Percentiles rank a stretch among this genome's conserved stretches.
phyloP scores from a whole-genome alignment of 2,888 invertebrate species.

The Drosophila percnosoma region DNA sequence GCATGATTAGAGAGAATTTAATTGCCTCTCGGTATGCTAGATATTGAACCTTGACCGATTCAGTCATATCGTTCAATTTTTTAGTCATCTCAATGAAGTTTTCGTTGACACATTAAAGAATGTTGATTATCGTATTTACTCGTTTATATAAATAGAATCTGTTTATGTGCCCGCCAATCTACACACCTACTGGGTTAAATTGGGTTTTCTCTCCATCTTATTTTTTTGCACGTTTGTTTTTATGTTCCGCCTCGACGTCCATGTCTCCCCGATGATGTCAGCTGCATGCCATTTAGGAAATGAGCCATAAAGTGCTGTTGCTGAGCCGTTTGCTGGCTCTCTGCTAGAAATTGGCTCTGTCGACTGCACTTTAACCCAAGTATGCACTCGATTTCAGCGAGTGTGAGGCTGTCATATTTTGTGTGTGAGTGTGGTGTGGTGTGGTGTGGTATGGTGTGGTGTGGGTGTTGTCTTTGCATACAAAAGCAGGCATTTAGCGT shows the following conservation, averaged over 20 bases:
- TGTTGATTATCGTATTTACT: neutral
- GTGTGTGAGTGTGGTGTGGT: neutral
- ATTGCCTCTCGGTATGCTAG: too few relatives aligned
- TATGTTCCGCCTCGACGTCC: conserved; percentile 43
- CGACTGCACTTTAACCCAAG: conserved; percentile 72
- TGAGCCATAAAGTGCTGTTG: conserved; percentile 75
- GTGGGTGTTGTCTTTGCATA: conserved; percentile 65
- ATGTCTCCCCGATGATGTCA: conserved; percentile 34
- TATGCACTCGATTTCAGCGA: conserved; percentile 76
- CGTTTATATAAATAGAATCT: neutral
- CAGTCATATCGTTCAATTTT: too few relatives aligned
- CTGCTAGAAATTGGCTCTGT: conserved; percentile 71
- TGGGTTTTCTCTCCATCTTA: conserved; percentile 6
- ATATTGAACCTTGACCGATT: too few relatives aligned
- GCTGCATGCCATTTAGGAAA: conserved; percentile 78
- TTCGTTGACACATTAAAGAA: too few relatives aligned
- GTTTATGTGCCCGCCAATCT: neutral
- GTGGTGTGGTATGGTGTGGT: conserved; percentile 1
- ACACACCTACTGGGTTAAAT: conserved; percentile 5
- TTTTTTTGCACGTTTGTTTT: conserved; percentile 46
- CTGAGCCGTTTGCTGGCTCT: conserved; percentile 46
- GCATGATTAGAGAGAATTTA: too few relatives aligned
- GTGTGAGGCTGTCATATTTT: conserved; percentile 28
- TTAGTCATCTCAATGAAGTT: too few relatives aligned
- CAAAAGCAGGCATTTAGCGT: conserved; percentile 79